Percentiles rank a stretch among this genome's conserved stretches.
phyloP scores from a whole-genome alignment of 2,113 vertebrate species.

The Vulpes ferrilata region DNA sequence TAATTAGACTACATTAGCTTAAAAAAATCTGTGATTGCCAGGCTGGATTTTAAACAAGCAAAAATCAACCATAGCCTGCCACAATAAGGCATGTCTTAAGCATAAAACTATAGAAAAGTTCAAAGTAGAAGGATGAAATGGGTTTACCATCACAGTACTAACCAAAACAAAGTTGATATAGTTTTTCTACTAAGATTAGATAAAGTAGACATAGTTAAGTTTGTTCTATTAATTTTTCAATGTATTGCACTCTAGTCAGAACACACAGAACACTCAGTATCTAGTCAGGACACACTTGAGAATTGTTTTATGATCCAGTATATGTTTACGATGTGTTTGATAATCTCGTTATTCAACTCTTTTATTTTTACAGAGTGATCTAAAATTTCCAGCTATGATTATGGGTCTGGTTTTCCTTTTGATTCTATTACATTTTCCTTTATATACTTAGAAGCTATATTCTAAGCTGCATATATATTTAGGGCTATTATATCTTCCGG shows the following conservation, averaged over 20 bases:
- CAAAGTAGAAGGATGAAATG: background rate
- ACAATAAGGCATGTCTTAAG: constrained; percentile 16
- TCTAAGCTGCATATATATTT: background rate
- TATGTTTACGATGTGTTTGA: background rate
- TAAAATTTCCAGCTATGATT: background rate
- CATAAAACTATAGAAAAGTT: background rate
- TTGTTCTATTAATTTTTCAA: constrained; percentile 21
- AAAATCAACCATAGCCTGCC: background rate
- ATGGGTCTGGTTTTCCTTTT: background rate
- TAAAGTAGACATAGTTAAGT: background rate
- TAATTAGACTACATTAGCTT: background rate
- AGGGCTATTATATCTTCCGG: background rate
- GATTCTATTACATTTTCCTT: background rate
- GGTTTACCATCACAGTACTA: background rate
- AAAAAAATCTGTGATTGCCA: background rate
- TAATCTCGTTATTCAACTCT: background rate
- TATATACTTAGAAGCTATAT: constrained; percentile 6
- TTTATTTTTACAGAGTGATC: background rate
- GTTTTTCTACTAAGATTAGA: background rate
- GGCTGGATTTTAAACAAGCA: background rate
- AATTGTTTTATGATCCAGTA: background rate
- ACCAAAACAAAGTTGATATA: background rate
- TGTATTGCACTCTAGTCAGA: background rate
- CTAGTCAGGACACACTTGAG: background rate
- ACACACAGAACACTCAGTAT: background rate